Evolutionary conservation across 2,113 vertebrate species (phyloP).

Genomic region (Odocoileus hemionus): DNA sequence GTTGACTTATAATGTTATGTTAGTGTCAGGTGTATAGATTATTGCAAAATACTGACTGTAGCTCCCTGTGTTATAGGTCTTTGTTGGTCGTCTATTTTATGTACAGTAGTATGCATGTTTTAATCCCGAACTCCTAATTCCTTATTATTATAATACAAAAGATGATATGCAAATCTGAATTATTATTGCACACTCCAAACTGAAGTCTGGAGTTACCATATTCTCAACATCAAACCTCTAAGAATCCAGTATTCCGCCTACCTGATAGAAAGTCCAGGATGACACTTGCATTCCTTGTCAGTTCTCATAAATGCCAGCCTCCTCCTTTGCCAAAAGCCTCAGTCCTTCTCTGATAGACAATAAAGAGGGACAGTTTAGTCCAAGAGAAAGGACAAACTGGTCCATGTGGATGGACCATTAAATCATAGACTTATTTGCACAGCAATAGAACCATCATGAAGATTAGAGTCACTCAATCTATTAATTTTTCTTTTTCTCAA

Average conservation of each 20-base stretch:
- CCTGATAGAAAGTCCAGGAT: neutral
- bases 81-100: neutral
- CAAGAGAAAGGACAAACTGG: neutral
- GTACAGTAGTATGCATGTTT: neutral
- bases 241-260: neutral
- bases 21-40: neutral
- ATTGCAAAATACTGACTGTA: neutral
- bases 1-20: neutral
- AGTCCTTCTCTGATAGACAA: neutral
- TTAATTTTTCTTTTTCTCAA: conserved; percentile 45
- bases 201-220: neutral
- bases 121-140: neutral
- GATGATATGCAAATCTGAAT: neutral
- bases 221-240: neutral
- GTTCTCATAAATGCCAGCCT: neutral
- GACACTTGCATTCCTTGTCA: neutral
- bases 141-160: neutral
- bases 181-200: neutral
- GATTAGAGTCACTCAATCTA: neutral
- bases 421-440: neutral
- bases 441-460: conserved; percentile 17
- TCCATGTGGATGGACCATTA: neutral
- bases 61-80: neutral
- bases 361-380: neutral
- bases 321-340: neutral